These are phyloP conservation scores for Sylvietta virens DNA, from an alignment of 2,113 vertebrate genomes.

Conservation along the genomic window DNA sequence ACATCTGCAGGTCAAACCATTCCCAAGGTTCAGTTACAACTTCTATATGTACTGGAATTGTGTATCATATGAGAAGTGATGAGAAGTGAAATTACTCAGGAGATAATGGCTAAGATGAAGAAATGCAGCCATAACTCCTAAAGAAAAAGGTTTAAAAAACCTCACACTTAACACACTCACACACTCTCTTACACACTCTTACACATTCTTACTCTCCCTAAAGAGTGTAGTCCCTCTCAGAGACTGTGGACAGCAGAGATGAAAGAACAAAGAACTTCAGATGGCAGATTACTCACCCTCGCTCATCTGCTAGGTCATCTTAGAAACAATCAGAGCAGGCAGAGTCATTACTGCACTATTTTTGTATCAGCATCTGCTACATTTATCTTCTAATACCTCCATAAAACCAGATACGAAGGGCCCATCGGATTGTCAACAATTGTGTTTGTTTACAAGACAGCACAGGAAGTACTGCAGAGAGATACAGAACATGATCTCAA, in stretches of 20 bases:
- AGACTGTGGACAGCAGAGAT: not conserved
- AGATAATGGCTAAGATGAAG: not conserved
- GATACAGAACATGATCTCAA: not conserved
- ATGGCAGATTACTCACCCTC: slow-evolving; percentile 12
- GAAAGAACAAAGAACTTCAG: slow-evolving; percentile 36
- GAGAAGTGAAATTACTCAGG: not conserved
- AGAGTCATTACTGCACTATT: slow-evolving; percentile 8
- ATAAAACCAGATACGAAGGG: not conserved
- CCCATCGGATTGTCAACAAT: not conserved
- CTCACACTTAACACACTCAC: not conserved
- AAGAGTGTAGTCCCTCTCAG: not conserved
- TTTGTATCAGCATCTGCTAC: not conserved
- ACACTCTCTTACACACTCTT: not conserved
- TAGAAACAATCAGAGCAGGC: slow-evolving; percentile 6
- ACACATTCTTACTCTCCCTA: not conserved
- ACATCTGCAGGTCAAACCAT: not conserved
- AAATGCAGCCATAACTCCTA: not conserved
- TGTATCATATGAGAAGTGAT: not conserved
- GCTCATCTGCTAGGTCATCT: not conserved
- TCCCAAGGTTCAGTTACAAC: not conserved
- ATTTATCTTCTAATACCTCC: not conserved
- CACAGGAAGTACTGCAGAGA: not conserved
- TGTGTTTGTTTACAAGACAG: not conserved
- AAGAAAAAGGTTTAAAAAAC: not conserved
- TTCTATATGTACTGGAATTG: not conserved